Evolutionary conservation across 2,888 invertebrate species (phyloP), one percentile per base, ranked within the genome.

Genomic region (Drosophila atroscutellata): DNA sequence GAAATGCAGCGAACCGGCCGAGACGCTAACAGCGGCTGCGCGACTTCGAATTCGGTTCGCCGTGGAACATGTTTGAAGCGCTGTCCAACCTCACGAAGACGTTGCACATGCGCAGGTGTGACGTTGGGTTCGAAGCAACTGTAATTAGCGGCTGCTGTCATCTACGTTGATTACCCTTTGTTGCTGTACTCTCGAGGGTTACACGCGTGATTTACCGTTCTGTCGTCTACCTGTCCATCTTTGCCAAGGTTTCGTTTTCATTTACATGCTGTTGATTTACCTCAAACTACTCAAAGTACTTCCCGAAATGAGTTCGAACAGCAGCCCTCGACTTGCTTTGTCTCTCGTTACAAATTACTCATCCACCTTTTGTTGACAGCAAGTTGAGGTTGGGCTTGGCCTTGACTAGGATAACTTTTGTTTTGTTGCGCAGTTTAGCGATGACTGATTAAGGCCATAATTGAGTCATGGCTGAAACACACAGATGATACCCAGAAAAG

Each of bases 221-320:
- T 75, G 72, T 60, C 54, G 72, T 56, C 57, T 88, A 83, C 86
- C 76, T 89, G 80, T 37, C 36, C 42, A 57, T 59, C 58, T 54
- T 68, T 24, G 61, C 61, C 76, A 83, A 79, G 86, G 90, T 89
- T 75, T 86, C 74, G 72, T 64, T 64, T 85, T 74, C 90, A 78
- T 82, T 86, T 73, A 65, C 70, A 76, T 70, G 64, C 63, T 37
- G 57, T 56, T 61, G 62, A 67, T 56, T 54, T 60, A 45, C 66
- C 45, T 70, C 49, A 61, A 59, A 30, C 32, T n/a, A 20, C 34
- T 63, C 45, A 45, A 45, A 24, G 45, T 24, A 24, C 45, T 45
- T 45, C 39, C 15, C 45, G 24, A 24, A 6, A 20, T 30, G 30
- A 15, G n/a, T 13, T 24, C 66, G 42, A 24, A 36, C 24, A 47